These are phyloP conservation scores for Elephantulus edwardii DNA, from an alignment of 2,113 vertebrate species.

Conservation along the genomic window DNA sequence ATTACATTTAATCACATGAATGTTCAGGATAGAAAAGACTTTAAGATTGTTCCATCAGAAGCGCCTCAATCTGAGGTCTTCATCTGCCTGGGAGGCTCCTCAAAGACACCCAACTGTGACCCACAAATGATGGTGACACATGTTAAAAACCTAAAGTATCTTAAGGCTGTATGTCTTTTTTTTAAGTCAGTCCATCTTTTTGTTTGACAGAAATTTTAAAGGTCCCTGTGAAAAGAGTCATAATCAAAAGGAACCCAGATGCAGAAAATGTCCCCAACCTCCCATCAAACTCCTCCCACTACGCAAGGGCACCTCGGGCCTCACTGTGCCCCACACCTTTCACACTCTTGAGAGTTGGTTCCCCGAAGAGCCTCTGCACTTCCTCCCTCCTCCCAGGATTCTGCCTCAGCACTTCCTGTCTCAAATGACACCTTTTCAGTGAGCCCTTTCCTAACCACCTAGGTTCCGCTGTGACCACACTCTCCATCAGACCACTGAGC, in stretches of 20 bases:
- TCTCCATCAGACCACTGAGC: neutral
- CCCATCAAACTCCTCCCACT: neutral
- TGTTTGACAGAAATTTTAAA: neutral
- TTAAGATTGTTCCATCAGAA: neutral
- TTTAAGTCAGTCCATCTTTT: neutral
- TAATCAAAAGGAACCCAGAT: neutral
- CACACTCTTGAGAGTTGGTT: neutral
- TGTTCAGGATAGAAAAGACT: neutral
- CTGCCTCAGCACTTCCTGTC: neutral
- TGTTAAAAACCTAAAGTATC: neutral
- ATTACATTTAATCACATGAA: neutral
- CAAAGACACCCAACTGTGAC: neutral
- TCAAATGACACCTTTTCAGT: neutral
- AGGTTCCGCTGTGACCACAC: too few relatives aligned
- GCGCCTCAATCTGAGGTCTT: neutral
- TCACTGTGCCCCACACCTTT: neutral
- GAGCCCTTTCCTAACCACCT: neutral
- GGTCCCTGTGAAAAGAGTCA: conserved; percentile 28
- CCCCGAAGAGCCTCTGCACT: neutral
- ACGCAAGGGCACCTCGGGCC: neutral
- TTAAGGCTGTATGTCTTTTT: neutral
- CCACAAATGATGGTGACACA: neutral
- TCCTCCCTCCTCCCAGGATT: neutral
- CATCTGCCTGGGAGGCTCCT: neutral
- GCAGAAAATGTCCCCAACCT: neutral